Evolutionary conservation across 2,888 invertebrate genomes (phyloP).

Genomic region (Torymus tubicola): DNA sequence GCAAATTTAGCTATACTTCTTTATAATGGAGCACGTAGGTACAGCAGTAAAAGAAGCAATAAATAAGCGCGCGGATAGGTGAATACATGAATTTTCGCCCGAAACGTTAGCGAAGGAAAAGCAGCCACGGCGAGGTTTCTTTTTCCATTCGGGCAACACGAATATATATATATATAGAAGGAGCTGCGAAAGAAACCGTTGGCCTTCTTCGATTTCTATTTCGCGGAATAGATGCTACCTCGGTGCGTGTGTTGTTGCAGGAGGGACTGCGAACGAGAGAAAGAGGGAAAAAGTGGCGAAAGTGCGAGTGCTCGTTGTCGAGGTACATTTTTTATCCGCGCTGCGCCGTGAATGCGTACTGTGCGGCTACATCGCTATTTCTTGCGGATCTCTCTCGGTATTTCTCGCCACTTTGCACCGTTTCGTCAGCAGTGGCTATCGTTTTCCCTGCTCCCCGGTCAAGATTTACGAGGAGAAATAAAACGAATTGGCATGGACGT

Average conservation of each 20-base stretch:
- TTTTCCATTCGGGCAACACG: neutral
- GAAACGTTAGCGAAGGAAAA: neutral
- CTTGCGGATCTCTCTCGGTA: neutral
- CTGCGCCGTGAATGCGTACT: too few relatives aligned
- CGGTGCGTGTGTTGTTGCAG: too few relatives aligned
- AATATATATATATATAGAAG: neutral
- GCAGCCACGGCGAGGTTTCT: slow-evolving; percentile 9
- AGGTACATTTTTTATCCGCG: neutral
- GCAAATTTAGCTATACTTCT: slow-evolving; percentile 51
- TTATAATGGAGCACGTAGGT: slow-evolving; percentile 55
- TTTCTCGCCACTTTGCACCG: neutral
- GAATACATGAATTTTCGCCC: slow-evolving; percentile 59
- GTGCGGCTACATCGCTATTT: neutral
- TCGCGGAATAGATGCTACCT: slow-evolving; percentile 5
- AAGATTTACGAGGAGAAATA: too few relatives aligned
- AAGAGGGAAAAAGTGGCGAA: neutral
- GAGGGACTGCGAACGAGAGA: neutral
- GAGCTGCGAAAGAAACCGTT: neutral
- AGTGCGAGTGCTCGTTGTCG: neutral
- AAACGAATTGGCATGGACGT: too few relatives aligned
- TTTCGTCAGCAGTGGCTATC: neutral
- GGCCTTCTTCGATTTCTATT: slow-evolving; percentile 30
- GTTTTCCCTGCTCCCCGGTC: too few relatives aligned
- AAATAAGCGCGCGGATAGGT: slow-evolving; percentile 56
- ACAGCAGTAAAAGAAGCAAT: slow-evolving; percentile 55